Base-by-base conservation (phyloP, 2,888 invertebrate species). In the Sphaerophoria taeniata region DNA sequence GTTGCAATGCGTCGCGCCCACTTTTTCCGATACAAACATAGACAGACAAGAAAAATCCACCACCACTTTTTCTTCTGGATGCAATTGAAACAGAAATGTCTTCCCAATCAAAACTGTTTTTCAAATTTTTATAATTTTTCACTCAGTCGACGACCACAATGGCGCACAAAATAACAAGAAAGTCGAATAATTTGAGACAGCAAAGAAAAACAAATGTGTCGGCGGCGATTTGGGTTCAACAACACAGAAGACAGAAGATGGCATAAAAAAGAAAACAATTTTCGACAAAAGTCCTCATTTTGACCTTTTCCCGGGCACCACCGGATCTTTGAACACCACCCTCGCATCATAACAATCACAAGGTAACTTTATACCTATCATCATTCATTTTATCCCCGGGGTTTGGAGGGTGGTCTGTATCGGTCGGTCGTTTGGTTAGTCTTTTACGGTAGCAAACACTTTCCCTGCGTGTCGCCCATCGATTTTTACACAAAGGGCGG, bases 401-500 rank as follows among this genome's bases (percentile, higher is more conserved):
- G 58, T 45, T 31, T 36, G 7, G 31, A 65, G 36, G 39, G 31
- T 24, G 24, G 24, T 24, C 24, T 24, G 24, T 24, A 2, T 24
- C 24, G 36, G 72, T 63, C 11, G 69, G 53, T 31, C 3, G 36
- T 11, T 11, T 2, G 31, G 24, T 24, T 24, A 24, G 24, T 24
- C 24, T 24, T 24, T 24, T 2, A 36, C 6, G 6, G 24, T 43
- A 63, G 47, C 63, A 74, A 79, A 70, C 78, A 74, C 78, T 80
- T 84, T 80, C 75, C 56, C 67, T 71, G 67, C 80, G 61, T 71
- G 71, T 61, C 24, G 71, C 51, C 80, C 84, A 84, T 84, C 84
- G 84, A 84, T 84, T 84, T 84, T 84, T 84, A 80, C 84, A 75
- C 84, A 80, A 67, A 80, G 74, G 67, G 71, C 71, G 75, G 67